Evolutionary conservation across 2,888 invertebrate genomes (phyloP).

Genomic region (Conistra vaccinii): DNA sequence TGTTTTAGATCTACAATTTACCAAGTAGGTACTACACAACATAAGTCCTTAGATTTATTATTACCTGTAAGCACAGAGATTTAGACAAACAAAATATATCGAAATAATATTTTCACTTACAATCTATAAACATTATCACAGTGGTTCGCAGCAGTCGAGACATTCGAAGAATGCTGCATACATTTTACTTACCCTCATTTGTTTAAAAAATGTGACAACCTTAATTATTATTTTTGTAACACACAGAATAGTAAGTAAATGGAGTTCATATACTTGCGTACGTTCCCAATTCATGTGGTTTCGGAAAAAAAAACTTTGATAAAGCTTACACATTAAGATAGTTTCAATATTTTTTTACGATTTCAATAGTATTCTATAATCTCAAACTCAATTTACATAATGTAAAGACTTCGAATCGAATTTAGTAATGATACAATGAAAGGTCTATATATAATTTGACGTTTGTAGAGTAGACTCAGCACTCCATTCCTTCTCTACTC

Average conservation of each 20-base stretch:
- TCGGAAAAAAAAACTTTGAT: background rate
- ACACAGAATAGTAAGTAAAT: constrained; percentile 30
- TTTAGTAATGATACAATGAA: background rate
- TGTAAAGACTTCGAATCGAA: background rate
- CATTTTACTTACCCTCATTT: constrained; percentile 24
- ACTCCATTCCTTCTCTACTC: constrained; percentile 23
- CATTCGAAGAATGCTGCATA: constrained; percentile 51
- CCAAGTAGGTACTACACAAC: constrained; percentile 34
- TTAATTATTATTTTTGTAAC: background rate
- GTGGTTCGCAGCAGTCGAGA: constrained; percentile 63
- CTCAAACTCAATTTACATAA: background rate
- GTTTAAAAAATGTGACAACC: constrained; percentile 15
- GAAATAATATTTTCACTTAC: constrained; percentile 64
- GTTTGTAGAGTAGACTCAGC: background rate
- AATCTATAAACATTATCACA: constrained; percentile 71
- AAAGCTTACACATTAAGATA: background rate
- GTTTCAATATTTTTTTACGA: background rate
- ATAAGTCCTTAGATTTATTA: constrained; percentile 25
- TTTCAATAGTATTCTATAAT: background rate
- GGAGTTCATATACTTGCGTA: background rate
- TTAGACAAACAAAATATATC: constrained; percentile 49
- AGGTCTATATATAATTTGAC: background rate
- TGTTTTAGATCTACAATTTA: constrained; percentile 45
- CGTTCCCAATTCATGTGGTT: background rate
- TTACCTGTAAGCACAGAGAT: constrained; percentile 46